A percentile compares a stretch with the other conserved stretches of the same genome.
phyloP scores from a whole-genome alignment of 2,888 invertebrate genomes.

The Synergus umbraculus region DNA sequence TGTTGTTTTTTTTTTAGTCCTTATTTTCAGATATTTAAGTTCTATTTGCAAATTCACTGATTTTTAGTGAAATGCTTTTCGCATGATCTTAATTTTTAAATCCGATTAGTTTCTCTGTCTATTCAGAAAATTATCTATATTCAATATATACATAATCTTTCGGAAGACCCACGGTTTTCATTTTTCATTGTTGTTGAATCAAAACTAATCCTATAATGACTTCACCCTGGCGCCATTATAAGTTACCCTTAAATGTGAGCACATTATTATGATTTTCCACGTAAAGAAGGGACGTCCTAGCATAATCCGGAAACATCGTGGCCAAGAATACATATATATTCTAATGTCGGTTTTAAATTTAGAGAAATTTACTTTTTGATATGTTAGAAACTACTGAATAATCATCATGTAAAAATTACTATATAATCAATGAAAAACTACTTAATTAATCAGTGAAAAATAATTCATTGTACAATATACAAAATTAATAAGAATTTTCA shows the following conservation, averaged over 20 bases:
- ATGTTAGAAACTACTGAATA: too few relatives aligned
- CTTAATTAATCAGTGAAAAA: too few relatives aligned
- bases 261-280: slow-evolving; percentile 2
- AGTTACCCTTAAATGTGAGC: not conserved
- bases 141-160: not conserved
- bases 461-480: too few relatives aligned
- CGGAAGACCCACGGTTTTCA: not conserved
- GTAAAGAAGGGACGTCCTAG: not conserved
- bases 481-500: too few relatives aligned
- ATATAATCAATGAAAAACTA: too few relatives aligned
- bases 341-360: not conserved
- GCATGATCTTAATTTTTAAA: too few relatives aligned
- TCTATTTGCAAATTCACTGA: too few relatives aligned
- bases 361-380: not conserved
- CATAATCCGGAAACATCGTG: not conserved
- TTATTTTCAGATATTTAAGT: too few relatives aligned
- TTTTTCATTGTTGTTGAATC: not conserved
- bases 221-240: not conserved
- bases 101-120: not conserved
- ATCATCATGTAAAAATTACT: too few relatives aligned
- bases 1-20: too few relatives aligned
- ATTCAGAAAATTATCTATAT: not conserved
- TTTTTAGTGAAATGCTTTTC: too few relatives aligned
- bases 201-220: not conserved
- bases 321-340: not conserved